Conservation (phyloP, 2,797 vertebrate species). For the Avahi laniger region DNA sequence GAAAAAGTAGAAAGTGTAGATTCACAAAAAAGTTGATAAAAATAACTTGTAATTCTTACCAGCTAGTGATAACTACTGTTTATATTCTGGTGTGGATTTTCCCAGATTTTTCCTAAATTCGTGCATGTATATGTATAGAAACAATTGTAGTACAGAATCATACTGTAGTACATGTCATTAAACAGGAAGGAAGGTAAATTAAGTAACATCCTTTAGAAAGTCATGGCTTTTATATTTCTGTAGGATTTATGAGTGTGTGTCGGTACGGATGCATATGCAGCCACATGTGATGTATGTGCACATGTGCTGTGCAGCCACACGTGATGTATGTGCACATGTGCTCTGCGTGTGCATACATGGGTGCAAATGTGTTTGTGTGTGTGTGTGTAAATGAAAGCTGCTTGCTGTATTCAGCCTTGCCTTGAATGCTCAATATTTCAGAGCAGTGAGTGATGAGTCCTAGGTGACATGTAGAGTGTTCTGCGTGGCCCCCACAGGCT, state of each 20-base stretch:
- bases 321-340: not conserved
- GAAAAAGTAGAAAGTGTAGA: not conserved
- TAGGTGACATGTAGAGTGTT: rapidly evolving
- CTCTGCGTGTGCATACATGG: not conserved
- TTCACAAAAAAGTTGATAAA: not conserved
- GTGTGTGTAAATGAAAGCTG: not conserved
- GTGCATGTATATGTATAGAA: not conserved
- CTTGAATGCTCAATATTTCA: not conserved
- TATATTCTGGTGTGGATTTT: not conserved
- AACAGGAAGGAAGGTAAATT: not conserved
- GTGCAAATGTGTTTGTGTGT: not conserved
- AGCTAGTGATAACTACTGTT: not conserved
- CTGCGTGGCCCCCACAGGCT: rapidly evolving
- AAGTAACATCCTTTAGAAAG: not conserved
- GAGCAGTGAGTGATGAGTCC: not conserved
- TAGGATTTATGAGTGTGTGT: not conserved
- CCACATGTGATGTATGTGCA: rapidly evolving
- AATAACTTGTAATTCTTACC: not conserved
- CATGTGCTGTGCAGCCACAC: rapidly evolving
- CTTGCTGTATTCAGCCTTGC: not conserved
- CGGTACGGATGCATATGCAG: rapidly evolving
- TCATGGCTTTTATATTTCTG: not conserved
- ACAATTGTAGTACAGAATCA: not conserved
- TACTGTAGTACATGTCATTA: not conserved
- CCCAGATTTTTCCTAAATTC: not conserved